A percentile compares a stretch with the other conserved stretches of the same genome.
Evolutionary conservation across 64 coral and sea anemone species (phyloP).

Genomic region (Pocillopora damicornis): DNA sequence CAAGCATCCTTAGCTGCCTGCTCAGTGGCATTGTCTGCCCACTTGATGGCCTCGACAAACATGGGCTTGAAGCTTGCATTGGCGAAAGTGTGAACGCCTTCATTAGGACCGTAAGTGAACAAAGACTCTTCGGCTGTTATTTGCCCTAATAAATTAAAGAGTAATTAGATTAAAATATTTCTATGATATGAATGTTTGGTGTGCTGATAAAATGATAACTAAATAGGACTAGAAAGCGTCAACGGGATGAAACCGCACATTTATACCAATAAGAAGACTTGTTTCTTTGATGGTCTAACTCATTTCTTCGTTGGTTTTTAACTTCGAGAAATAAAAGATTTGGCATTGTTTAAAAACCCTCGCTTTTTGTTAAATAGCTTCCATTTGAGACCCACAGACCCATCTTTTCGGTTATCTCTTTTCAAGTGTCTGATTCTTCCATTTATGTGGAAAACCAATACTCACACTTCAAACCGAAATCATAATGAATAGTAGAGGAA

Average conservation of each 20-base stretch:
- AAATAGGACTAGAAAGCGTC: too few relatives aligned
- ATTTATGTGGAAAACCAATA: background rate
- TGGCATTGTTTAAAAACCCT: too few relatives aligned
- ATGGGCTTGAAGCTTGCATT: constrained; percentile 31
- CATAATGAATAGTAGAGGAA: constrained; percentile 23
- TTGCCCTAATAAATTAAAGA: constrained; percentile 24
- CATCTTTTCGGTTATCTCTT: too few relatives aligned
- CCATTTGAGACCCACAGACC: too few relatives aligned
- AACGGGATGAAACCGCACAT: too few relatives aligned
- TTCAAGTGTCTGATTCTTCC: too few relatives aligned
- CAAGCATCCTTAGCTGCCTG: background rate
- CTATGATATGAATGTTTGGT: background rate
- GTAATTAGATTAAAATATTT: background rate
- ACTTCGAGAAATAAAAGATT: too few relatives aligned
- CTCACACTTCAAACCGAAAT: constrained; percentile 62
- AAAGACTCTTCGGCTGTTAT: constrained; percentile 16
- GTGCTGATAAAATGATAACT: background rate
- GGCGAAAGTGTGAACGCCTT: constrained; percentile 11
- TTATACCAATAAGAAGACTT: too few relatives aligned
- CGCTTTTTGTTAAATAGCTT: too few relatives aligned
- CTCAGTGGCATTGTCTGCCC: constrained; percentile 1
- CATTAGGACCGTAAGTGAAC: constrained; percentile 23
- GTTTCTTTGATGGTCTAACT: too few relatives aligned
- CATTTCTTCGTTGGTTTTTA: too few relatives aligned
- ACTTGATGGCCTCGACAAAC: constrained; percentile 34